Conservation (phyloP, 2,113 vertebrate species). For the Casuarius casuarius region DNA sequence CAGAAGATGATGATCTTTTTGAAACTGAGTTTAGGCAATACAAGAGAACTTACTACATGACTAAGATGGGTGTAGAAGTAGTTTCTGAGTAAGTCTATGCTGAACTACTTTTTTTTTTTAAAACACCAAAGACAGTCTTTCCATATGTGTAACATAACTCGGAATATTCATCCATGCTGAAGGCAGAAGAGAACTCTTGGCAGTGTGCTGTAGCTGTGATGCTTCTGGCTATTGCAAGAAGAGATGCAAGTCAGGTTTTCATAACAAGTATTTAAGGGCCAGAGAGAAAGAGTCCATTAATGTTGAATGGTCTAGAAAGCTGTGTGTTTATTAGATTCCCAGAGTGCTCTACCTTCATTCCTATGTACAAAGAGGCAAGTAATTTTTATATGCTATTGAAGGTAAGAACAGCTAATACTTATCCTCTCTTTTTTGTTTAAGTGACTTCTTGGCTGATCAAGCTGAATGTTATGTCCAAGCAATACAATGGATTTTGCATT, state of each 20-base stretch:
- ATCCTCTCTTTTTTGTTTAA: conserved; percentile 63
- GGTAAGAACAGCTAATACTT: not conserved
- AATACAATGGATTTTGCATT: conserved; percentile 99
- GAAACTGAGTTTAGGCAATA: conserved; percentile 97
- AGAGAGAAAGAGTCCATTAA: not conserved
- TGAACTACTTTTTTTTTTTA: not conserved
- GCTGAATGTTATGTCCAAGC: conserved; percentile 94
- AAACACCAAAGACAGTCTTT: not conserved
- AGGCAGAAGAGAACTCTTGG: not conserved
- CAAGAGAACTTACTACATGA: conserved; percentile 98
- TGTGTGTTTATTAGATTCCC: not conserved
- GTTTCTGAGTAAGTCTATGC: conserved; percentile 91
- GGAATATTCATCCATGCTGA: not conserved
- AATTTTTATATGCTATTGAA: not conserved
- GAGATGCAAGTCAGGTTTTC: not conserved
- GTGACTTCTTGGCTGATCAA: conserved; percentile 93
- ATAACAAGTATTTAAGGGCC: not conserved
- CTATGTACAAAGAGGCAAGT: not conserved
- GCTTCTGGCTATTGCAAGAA: not conserved
- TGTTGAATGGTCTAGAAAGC: not conserved
- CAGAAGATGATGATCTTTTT: conserved; percentile 96
- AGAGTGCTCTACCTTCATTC: not conserved
- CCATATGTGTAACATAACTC: not conserved
- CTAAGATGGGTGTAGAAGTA: conserved; percentile 95
- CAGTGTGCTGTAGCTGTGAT: not conserved